Percentiles rank a stretch among this genome's conserved stretches.
Conservation (phyloP, 2,888 invertebrate species). For the Selenia dentaria region DNA sequence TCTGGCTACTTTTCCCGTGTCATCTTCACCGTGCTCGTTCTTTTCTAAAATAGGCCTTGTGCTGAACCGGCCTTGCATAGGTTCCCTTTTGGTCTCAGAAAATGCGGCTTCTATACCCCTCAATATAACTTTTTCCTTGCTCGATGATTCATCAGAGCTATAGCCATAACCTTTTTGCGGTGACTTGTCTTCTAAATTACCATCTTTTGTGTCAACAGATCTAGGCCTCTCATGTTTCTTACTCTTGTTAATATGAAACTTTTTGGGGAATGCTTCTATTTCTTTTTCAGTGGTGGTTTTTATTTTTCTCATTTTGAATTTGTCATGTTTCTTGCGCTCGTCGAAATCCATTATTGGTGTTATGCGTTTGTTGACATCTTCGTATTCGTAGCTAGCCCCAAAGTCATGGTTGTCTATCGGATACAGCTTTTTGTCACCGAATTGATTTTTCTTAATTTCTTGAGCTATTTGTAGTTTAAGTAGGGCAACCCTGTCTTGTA, state of each 20-base stretch:
- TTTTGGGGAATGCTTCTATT: not conserved
- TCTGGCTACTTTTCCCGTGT: not conserved
- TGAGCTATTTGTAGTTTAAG: slow-evolving; percentile 33
- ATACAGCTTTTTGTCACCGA: not conserved
- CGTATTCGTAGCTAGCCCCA: slow-evolving; percentile 29
- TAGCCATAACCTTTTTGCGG: not conserved
- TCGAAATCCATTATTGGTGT: slow-evolving; percentile 41
- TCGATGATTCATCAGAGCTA: not conserved
- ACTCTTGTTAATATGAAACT: too few species aligned
- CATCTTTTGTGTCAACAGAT: too few species aligned
- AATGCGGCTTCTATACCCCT: not conserved
- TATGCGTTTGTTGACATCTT: slow-evolving; percentile 24
- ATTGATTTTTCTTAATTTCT: slow-evolving; percentile 19
- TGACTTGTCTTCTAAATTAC: not conserved
- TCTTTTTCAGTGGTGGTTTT: slow-evolving; percentile 12
- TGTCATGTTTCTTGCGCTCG: slow-evolving; percentile 29
- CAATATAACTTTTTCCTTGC: not conserved
- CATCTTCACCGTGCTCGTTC: not conserved
- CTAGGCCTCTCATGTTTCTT: too few species aligned
- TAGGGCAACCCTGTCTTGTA: slow-evolving; percentile 28
- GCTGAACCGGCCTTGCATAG: too few species aligned
- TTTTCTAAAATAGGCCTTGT: too few species aligned
- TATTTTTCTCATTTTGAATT: slow-evolving; percentile 30
- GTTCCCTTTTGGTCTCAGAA: not conserved
- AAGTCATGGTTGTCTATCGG: slow-evolving; percentile 4